These are phyloP conservation scores for Strigamia maritima DNA, from an alignment of 2,888 invertebrate genomes.

Conservation along the genomic window DNA sequence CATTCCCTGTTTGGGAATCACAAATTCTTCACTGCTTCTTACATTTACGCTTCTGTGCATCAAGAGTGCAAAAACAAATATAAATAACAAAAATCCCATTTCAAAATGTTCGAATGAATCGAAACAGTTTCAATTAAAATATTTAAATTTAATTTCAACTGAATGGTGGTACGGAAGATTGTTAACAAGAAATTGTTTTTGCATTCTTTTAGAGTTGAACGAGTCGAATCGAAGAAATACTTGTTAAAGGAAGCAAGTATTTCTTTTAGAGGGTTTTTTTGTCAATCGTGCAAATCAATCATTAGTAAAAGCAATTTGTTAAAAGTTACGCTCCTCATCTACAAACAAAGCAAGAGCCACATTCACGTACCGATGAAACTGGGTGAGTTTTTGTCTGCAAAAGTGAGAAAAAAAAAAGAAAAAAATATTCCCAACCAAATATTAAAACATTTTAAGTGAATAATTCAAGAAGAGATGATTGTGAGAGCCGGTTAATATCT, in stretches of 20 bases:
- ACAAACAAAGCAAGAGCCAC: neutral
- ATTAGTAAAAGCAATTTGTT: neutral
- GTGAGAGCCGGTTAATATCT: too few relatives aligned
- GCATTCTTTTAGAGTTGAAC: neutral
- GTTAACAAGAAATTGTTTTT: slow-evolving; percentile 13
- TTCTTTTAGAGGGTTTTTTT: neutral
- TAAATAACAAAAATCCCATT: neutral
- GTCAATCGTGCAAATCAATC: neutral
- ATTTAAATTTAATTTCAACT: too few relatives aligned
- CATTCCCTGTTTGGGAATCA: slow-evolving; percentile 45
- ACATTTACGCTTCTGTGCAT: slow-evolving; percentile 44
- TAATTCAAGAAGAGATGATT: too few relatives aligned
- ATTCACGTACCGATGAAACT: slow-evolving; percentile 37
- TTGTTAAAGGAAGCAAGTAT: neutral
- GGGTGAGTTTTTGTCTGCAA: slow-evolving; percentile 37
- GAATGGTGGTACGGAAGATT: slow-evolving; percentile 17
- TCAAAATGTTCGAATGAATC: too few relatives aligned
- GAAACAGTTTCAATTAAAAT: too few relatives aligned
- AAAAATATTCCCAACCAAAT: slow-evolving; percentile 40
- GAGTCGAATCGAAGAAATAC: neutral
- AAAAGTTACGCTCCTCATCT: neutral
- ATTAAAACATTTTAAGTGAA: slow-evolving; percentile 51
- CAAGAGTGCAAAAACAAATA: slow-evolving; percentile 40
- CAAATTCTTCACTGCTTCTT: slow-evolving; percentile 46
- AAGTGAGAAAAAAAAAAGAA: slow-evolving; percentile 35